Conservation (phyloP, 1,140 invertebrate species). For the Pseudachorutes palmiensis region DNA sequence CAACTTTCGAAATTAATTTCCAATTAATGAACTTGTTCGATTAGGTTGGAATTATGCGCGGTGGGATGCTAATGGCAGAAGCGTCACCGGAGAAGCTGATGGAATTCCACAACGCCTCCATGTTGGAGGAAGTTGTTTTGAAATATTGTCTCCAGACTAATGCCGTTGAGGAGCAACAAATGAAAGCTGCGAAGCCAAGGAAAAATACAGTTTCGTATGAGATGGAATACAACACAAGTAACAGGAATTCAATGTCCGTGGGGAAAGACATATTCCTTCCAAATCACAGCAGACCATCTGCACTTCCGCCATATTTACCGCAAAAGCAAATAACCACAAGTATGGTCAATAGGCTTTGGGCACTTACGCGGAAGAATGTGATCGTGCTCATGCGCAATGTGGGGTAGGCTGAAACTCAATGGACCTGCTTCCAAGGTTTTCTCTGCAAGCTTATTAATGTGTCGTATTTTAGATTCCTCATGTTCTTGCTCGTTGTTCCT, state of each 20-base stretch:
- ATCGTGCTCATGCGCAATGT: slow-evolving; percentile 26
- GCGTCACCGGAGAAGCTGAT: background rate
- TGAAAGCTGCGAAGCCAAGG: background rate
- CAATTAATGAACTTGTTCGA: too few relatives aligned
- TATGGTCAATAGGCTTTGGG: slow-evolving; percentile 15
- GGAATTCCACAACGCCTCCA: background rate
- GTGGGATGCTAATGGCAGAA: background rate
- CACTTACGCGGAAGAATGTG: slow-evolving; percentile 27
- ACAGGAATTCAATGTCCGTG: too few relatives aligned
- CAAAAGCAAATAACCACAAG: background rate
- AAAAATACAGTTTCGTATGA: slow-evolving; percentile 6
- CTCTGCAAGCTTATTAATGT: too few relatives aligned
- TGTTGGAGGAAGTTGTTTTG: slow-evolving; percentile 16
- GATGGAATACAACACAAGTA: background rate
- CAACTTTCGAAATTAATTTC: too few relatives aligned
- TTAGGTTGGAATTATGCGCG: background rate
- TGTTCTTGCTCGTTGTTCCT: slow-evolving; percentile 84
- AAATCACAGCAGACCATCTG: background rate
- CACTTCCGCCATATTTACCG: background rate
- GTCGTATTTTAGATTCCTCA: slow-evolving; percentile 63
- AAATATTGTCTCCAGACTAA: slow-evolving; percentile 1
- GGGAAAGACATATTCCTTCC: too few relatives aligned
- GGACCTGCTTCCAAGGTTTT: too few relatives aligned
- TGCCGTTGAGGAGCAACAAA: background rate
- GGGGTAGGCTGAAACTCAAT: too few relatives aligned